A percentile compares a stretch with the other conserved stretches of the same genome.
Evolutionary conservation across 1,140 invertebrate species (phyloP).

Genomic region (Ceratosolen solmsi): DNA sequence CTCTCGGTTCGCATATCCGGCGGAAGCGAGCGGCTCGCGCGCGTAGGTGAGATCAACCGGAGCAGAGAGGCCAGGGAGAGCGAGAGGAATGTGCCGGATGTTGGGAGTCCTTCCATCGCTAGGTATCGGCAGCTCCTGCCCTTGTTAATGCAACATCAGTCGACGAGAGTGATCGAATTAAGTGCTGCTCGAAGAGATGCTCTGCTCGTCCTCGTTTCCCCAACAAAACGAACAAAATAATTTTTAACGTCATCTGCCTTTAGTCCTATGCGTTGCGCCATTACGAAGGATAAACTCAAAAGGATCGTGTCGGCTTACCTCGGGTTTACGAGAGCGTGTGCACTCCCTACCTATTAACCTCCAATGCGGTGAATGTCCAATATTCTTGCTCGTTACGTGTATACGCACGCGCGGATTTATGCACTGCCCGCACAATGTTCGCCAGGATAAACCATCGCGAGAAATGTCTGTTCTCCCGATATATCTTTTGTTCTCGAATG

Average conservation of each 20-base stretch:
- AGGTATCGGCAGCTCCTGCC: no score
- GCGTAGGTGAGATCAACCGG: slow-evolving; percentile 70
- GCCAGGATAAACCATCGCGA: not conserved
- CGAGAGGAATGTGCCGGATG: no score
- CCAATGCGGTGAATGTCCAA: not conserved
- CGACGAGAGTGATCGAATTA: no score
- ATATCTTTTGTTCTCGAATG: not conserved
- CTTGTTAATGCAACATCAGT: no score
- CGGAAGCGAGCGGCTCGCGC: slow-evolving; percentile 65
- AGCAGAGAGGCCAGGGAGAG: no score
- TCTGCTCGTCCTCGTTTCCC: not conserved
- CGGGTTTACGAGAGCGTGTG: not conserved
- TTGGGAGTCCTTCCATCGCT: slow-evolving; percentile 4
- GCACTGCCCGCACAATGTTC: not conserved
- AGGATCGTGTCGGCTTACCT: not conserved
- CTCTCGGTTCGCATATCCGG: not conserved
- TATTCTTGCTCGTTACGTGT: not conserved
- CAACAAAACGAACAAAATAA: no score
- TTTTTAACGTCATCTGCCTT: not conserved
- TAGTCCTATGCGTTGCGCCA: not conserved
- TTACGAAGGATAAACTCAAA: slow-evolving; percentile 12
- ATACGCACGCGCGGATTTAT: not conserved
- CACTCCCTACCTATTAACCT: not conserved
- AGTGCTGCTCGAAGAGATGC: no score
- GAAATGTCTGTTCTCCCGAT: not conserved